Base-by-base conservation (phyloP, 2,113 vertebrate genomes). In the Periophthalmodon schlosseri region DNA sequence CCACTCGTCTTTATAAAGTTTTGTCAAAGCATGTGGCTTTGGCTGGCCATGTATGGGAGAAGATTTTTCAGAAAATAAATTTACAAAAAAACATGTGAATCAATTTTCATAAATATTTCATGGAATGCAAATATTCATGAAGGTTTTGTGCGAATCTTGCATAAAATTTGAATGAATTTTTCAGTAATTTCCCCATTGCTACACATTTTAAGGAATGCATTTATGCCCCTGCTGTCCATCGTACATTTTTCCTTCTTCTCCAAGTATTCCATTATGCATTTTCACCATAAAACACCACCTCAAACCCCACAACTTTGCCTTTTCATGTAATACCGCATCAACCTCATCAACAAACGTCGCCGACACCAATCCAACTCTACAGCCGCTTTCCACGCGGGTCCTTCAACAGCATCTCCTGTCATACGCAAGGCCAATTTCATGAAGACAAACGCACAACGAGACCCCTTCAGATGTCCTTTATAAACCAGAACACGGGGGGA, bases 401-500 rank as follows among this genome's bases (percentile, higher is more conserved):
- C 28, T 65, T 21, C 20, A 65, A n/a, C 39, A 44, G 44, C 18
- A 44, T 8, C 34, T 10, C 34, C 34, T n/a, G 63, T 68, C 11
- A n/a, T 65, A 54, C 63, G 73, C 44, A 39, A 52, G 24, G 15
- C 36, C 57, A n/a, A 0, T 23, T 23, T 24, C 7, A 20, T 69
- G 15, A 54, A 69, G 78, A 73, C 4, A 11, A 34, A 65, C 33
- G 54, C 20, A 73, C 44, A 77, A 76, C 54, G 69, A 84, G 73
- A 3, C 23, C 23, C 66, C 65, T 63, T 14, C 73, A 54, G 52
- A 23, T 69, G 56, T 50, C 60, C 28, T 39, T 36, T 8, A 39
- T 74, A 57, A 83, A 78, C 69, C 70, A 61, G 58, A 68, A 74
- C 73, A 88, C 73, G 67, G 77, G 82, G 57, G n/a, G 21, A 28